Base-by-base conservation (phyloP, 2,888 invertebrate genomes). In the Laspeyria flexula region DNA sequence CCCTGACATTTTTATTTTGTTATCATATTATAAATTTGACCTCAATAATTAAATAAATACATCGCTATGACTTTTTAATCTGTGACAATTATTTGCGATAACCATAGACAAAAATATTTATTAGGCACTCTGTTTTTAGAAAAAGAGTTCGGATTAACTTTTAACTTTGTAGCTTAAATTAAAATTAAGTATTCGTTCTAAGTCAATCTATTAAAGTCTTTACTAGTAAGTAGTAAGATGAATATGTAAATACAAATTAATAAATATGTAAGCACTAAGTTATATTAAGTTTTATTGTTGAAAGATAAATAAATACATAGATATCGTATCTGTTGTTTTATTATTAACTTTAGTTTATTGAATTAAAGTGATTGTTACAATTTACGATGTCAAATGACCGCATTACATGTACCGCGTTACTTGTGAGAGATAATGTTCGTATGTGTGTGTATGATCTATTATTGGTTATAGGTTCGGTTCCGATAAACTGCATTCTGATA, bases 281-380 rank as follows among this genome's bases (percentile, higher is more conserved):
- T 52, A 61, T 60, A 49, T 15, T 57, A 58, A 63, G 65, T 48
- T 54, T 51, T 46, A 55, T 53, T 63, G 55, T 69, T 61, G 53
- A 60, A 47, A 34, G 49, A 57, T 55, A 63, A 68, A 67, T 70
- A 70, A 69, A 70, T 54, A 46, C 68, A 66, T 71, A 71, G 62
- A 55, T 68, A 71, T 67, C 60, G 64, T 71, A 71, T 76, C 58
- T 50, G 34, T 51, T 58, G 65, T 79, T 78, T 80, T 71, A 79
- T 67, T 75, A 55, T 60, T 66, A 63, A 54, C 51, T 66, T 48
- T 37, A 43, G 31, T 59, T 34, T 59, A 60, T 48, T 67, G 57
- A 69, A 69, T 69, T 65, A 62, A 64, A 58, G 50, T 42, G 48
- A 59, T 55, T 55, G 39, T 37, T 10, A 41, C 25, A 21, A 69